Evolutionary conservation across 1,140 invertebrate species (phyloP), one percentile per base, ranked within the genome.

Genomic region (Drosophila sturtevanti): DNA sequence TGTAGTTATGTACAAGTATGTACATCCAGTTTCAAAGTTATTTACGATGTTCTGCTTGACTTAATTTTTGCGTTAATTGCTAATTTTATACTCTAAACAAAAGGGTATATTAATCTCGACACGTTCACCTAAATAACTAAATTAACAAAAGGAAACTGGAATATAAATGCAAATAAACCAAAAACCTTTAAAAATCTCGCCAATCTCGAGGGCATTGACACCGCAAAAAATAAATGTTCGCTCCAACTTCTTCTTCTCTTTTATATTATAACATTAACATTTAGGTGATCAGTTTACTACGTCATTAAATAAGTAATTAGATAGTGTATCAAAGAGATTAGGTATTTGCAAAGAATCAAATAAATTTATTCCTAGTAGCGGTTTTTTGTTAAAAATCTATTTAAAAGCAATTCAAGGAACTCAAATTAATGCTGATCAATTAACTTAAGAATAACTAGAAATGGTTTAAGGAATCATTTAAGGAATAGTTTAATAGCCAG

Each of bases 31-130:
- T 58, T 16, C 51, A 67, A 54, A 61, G 71, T 48, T 48, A 61
- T 60, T 31, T 65, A 10, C 34, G 51, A 22, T 60, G 74, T 61
- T 77, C 54, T 22, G 73, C 72, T 70, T 70, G 74, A 77, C 78
- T 64, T 84, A 16, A 65, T 72, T 77, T 54, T 62, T 62, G 60
- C 24, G 41, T 44, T 62, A 44, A 60, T 35, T 56, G 31, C 31
- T 56, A 18, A 31, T 56, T 11, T 11, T 34, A 56, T 35, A 56
- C 54, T 12, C 27, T 56, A 56, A 34, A 16, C 27, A 18, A 35
- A 18, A 1, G 54, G 54, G 54, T 56, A 18, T 18, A 34, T 34
- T 18, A 10, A 56, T 18, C 27, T 31, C 27, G 5, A 31, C 27
- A 31, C 27, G 27, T 6, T 31, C 16, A 48, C 16, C 41, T 21